Conservation (phyloP, 2,797 vertebrate genomes). For the Acridotheres tristis region DNA sequence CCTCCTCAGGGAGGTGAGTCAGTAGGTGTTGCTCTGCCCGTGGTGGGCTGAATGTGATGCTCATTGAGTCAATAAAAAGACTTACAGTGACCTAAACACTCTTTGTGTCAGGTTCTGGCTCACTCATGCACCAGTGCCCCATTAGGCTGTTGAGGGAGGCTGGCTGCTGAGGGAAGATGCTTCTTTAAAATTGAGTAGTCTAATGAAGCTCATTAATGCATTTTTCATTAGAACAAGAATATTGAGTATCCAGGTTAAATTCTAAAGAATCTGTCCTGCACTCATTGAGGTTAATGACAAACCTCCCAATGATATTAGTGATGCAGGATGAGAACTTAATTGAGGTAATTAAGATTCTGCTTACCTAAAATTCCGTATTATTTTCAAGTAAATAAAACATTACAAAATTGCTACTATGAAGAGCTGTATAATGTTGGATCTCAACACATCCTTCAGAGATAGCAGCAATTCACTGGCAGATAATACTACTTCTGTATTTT, state of each 20-base stretch:
- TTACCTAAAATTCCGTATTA: slow-evolving; percentile 52
- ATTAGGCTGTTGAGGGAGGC: neutral
- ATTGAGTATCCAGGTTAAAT: slow-evolving; percentile 62
- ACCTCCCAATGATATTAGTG: slow-evolving; percentile 39
- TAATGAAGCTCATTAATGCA: slow-evolving; percentile 62
- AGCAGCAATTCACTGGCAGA: slow-evolving; percentile 14
- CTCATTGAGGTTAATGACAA: slow-evolving; percentile 56
- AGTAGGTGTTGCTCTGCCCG: neutral
- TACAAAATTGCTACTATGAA: slow-evolving; percentile 29
- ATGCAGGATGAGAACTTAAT: slow-evolving; percentile 59
- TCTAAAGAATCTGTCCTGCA: slow-evolving; percentile 42
- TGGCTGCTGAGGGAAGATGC: neutral
- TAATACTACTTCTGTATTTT: neutral
- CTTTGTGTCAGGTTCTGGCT: neutral
- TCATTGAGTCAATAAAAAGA: neutral
- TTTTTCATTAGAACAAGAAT: slow-evolving; percentile 62
- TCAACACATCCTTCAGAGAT: slow-evolving; percentile 46
- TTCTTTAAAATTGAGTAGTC: slow-evolving; percentile 26
- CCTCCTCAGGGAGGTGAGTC: neutral
- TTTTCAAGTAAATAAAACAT: slow-evolving; percentile 46
- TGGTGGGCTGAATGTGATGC: neutral
- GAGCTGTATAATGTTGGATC: slow-evolving; percentile 23
- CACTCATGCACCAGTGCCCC: neutral
- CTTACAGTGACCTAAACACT: neutral
- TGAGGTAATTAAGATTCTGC: slow-evolving; percentile 65